phyloP scores from a whole-genome alignment of 2,888 invertebrate species.

The Polydrusus pterygomalis region DNA sequence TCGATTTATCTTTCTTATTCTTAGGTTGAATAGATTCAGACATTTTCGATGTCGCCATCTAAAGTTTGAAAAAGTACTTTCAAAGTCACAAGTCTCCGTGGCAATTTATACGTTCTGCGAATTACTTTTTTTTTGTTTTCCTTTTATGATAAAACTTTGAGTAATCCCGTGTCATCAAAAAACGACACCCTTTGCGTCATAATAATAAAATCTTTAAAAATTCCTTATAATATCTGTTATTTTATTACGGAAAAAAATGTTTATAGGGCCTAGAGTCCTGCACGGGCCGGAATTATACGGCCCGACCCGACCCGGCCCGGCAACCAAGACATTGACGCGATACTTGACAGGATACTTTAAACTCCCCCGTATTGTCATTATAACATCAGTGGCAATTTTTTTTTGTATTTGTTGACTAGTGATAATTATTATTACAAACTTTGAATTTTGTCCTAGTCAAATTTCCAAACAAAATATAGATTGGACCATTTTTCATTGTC shows the following conservation, averaged over 20 bases:
- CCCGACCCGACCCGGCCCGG: too few relatives aligned
- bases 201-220: not conserved
- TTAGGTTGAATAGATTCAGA: constrained; percentile 6
- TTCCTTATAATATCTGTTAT: too few relatives aligned
- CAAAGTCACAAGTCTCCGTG: not conserved
- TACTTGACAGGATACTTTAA: too few relatives aligned
- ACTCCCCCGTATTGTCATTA: too few relatives aligned
- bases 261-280: too few relatives aligned
- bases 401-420: too few relatives aligned
- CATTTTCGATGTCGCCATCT: constrained; percentile 14
- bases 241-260: too few relatives aligned
- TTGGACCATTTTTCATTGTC: not conserved
- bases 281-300: too few relatives aligned
- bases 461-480: not conserved
- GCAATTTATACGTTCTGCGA: constrained; percentile 5
- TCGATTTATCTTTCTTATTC: constrained; percentile 13
- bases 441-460: too few relatives aligned
- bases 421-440: too few relatives aligned
- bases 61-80: constrained; percentile 14
- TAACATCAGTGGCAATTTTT: too few relatives aligned
- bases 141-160: constrained; percentile 4
- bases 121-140: constrained; percentile 10
- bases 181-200: not conserved
- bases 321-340: too few relatives aligned
- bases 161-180: not conserved